Evolutionary conservation across 1,140 invertebrate species (phyloP).

Genomic region (Rhizoglyphus robini): DNA sequence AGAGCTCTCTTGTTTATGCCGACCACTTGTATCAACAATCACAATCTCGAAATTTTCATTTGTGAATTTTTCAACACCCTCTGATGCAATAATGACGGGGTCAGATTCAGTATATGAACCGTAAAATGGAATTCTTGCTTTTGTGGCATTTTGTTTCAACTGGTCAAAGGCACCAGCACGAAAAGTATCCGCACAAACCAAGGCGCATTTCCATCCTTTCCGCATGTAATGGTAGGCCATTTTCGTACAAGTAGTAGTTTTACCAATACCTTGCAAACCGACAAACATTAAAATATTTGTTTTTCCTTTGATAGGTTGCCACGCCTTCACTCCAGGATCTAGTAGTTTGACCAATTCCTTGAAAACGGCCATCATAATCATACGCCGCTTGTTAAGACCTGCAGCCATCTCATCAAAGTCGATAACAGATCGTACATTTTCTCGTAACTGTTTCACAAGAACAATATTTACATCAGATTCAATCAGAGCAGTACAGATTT

Average conservation of each 20-base stretch:
- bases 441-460: constrained; percentile 85
- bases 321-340: constrained; percentile 94
- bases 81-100: constrained; percentile 96
- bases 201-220: constrained; percentile 97
- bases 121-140: constrained; percentile 99
- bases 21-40: constrained; percentile 96
- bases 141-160: constrained; percentile 98
- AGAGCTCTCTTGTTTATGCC: constrained; percentile 98
- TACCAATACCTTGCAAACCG: constrained; percentile 92
- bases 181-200: constrained; percentile 99
- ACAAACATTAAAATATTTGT: constrained; percentile 99
- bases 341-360: constrained; percentile 98
- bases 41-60: constrained; percentile 99
- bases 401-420: constrained; percentile 99
- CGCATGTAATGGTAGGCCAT: constrained; percentile 90
- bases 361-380: constrained; percentile 98
- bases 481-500: constrained; percentile 89
- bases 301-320: constrained; percentile 85
- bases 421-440: constrained; percentile 94
- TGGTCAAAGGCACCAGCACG: constrained; percentile 99
- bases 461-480: constrained; percentile 98
- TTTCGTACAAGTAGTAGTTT: constrained; percentile 99
- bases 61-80: constrained; percentile 99
- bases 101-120: constrained; percentile 99
- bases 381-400: constrained; percentile 90